Base-by-base conservation (phyloP, 2,888 invertebrate genomes). In the Ophioninae sp. region DNA sequence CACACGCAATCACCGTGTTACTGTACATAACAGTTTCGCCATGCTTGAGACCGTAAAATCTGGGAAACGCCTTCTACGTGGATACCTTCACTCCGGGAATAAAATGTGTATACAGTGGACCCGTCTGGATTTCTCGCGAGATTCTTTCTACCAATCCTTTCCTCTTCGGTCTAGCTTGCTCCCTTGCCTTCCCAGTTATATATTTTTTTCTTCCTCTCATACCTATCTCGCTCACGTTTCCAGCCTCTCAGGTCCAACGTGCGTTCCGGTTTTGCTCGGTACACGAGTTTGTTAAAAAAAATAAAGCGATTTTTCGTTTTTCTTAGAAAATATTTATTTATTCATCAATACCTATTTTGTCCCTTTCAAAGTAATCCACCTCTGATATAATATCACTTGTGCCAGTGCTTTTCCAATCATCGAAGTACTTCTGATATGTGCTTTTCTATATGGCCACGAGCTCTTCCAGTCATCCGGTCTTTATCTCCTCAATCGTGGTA, bases 71-170 rank as follows among this genome's bases (percentile, higher is more conserved):
- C 79, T 84, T 84, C 81, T 75, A 84, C 72, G 78, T 79, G 75
- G 81, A 67, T 65, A 75, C 70, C 50, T 57, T 73, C 69, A 79
- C 78, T 81, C 56, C 62, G 67, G 23, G 79, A 84, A 84, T 84
- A 84, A 84, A 84, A 81, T 84, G 81, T 84, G 79, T 83, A 74
- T 81, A 73, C 77, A 79, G 81, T 76, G 64, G 72, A 81, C 79
- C 81, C 67, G 81, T 78, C 84, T 79, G 78, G 81, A 84, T 84
- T 84, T 84, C 84, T 84, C 84, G 50, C 84, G 84, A 84, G 84
- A 84, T 72, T 84, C 64, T 79, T 56, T 73, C 70, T 57, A 78
- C 83, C 85, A 85, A 78, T 84, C 73, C 74, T 68, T 68, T 77
- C 59, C 67, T 81, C 69, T 85, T 41, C 41, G 7, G 7, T 41